Conservation (phyloP, 35 echinoderm and acorn worm species). For the Patiria miniata region DNA sequence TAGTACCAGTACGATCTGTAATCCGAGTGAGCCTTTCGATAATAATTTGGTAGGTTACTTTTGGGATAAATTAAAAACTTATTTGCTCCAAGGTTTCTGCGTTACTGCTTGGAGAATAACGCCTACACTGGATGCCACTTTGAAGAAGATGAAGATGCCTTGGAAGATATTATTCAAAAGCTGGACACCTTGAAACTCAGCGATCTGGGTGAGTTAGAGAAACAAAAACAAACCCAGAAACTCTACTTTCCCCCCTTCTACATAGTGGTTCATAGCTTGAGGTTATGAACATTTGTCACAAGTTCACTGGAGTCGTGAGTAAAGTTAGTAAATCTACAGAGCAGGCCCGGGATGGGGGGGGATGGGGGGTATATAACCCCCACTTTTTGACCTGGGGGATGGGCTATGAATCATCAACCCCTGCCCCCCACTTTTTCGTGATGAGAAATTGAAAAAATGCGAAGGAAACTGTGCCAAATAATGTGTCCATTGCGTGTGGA, state of each 20-base stretch:
- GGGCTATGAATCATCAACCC: no score
- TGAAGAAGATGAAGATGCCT: slow-evolving; percentile 48
- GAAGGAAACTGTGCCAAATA: no score
- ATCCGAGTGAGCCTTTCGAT: no score
- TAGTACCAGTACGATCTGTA: no score
- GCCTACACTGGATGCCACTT: slow-evolving; percentile 83
- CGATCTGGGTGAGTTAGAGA: slow-evolving; percentile 10
- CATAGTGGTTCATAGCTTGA: not conserved
- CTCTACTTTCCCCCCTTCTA: not conserved
- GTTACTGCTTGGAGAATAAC: slow-evolving; percentile 62
- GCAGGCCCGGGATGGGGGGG: no score
- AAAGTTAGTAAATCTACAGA: not conserved
- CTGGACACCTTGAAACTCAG: slow-evolving; percentile 49
- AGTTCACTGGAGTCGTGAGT: not conserved
- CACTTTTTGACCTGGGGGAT: no score
- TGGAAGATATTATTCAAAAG: slow-evolving; percentile 45
- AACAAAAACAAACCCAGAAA: not conserved
- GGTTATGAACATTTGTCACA: not conserved
- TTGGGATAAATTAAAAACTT: not conserved
- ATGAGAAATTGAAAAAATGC: no score
- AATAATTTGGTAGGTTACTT: no score
- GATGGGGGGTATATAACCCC: no score
- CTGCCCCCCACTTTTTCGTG: no score
- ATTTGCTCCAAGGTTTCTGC: slow-evolving; percentile 44
- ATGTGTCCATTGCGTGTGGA: no score